These are phyloP conservation scores for Acanthochromis polyacanthus DNA, from an alignment of 2,113 vertebrate species.

Conservation along the genomic window DNA sequence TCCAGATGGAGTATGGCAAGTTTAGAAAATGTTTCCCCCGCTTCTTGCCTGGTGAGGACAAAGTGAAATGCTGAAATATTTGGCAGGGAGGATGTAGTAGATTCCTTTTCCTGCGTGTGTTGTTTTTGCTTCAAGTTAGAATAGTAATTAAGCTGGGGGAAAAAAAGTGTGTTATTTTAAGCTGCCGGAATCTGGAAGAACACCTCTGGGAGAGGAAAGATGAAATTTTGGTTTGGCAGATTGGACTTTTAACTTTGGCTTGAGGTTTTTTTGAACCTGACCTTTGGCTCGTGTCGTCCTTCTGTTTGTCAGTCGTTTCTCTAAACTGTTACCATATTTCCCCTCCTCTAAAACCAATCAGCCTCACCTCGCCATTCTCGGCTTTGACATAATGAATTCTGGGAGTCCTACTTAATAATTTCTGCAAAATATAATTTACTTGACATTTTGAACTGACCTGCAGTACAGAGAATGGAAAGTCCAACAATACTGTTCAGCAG, in stretches of 20 bases:
- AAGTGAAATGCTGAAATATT: slow-evolving; percentile 38
- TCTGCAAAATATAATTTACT: slow-evolving; percentile 31
- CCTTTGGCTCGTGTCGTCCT: slow-evolving; percentile 2
- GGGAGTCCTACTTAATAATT: slow-evolving; percentile 27
- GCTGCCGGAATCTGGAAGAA: slow-evolving; percentile 21
- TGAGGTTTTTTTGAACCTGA: background rate
- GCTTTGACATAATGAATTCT: slow-evolving; percentile 46
- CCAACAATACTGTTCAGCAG: slow-evolving; percentile 1
- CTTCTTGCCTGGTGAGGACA: background rate
- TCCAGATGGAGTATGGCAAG: slow-evolving; percentile 57
- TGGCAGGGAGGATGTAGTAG: slow-evolving; percentile 25
- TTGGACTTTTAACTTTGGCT: slow-evolving; percentile 15
- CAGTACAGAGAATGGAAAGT: slow-evolving; percentile 23
- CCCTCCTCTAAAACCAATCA: background rate
- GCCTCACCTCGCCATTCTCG: slow-evolving; percentile 2
- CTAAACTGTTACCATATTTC: slow-evolving; percentile 1
- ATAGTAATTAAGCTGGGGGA: slow-evolving; percentile 49
- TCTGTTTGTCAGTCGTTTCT: background rate
- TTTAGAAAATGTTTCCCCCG: slow-evolving; percentile 40
- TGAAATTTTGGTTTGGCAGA: slow-evolving; percentile 57
- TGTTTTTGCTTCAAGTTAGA: slow-evolving; percentile 37
- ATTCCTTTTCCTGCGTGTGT: slow-evolving; percentile 18
- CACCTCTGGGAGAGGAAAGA: slow-evolving; percentile 9
- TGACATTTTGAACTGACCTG: slow-evolving; percentile 50
- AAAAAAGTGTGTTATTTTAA: slow-evolving; percentile 40